phyloP scores from a whole-genome alignment of 2,797 vertebrate species.

The Paramormyrops hopkinsi region DNA sequence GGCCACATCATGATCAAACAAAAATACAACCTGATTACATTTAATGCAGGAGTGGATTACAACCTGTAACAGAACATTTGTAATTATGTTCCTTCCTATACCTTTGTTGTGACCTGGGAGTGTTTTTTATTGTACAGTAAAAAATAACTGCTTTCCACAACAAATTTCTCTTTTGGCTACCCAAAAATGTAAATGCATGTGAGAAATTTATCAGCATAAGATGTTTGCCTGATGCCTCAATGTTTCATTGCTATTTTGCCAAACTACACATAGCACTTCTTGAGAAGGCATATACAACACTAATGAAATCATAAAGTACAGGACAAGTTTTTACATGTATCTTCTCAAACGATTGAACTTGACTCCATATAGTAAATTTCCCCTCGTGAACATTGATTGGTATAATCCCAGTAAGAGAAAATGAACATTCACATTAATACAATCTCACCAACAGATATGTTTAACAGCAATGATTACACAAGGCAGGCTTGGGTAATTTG shows the following conservation, averaged over 20 bases:
- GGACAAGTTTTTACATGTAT: background rate
- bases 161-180: background rate
- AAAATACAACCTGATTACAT: background rate
- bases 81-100: background rate
- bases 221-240: background rate
- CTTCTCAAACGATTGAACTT: background rate
- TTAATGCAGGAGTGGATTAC: background rate
- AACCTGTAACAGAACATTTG: background rate
- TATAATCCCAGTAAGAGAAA: background rate
- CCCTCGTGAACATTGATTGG: background rate
- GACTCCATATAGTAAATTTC: background rate
- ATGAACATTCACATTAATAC: background rate
- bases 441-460: background rate
- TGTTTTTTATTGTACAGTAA: background rate
- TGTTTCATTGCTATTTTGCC: background rate
- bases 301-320: background rate
- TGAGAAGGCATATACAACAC: background rate
- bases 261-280: background rate
- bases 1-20: background rate
- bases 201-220: background rate
- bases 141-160: background rate
- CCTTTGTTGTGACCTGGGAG: background rate
- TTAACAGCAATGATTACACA: background rate
- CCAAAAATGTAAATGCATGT: background rate
- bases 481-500: background rate